phyloP scores from a whole-genome alignment of 1,140 invertebrate species.

The Caenorhabditis tropicalis region DNA sequence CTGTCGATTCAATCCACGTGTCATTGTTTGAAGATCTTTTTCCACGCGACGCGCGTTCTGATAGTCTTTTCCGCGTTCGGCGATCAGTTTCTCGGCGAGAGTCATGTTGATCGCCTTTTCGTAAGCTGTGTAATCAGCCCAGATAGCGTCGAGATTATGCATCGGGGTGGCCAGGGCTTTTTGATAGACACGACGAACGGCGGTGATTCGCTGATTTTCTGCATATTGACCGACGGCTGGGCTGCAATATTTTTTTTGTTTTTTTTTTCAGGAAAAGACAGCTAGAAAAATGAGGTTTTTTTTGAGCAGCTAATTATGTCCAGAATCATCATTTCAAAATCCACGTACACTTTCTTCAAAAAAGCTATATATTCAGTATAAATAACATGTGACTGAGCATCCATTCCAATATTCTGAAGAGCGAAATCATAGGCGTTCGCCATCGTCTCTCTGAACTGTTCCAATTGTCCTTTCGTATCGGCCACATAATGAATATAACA shows the following conservation, averaged over 20 bases:
- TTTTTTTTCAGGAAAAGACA: no score
- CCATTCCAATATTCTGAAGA: constrained; percentile 97
- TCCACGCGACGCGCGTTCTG: constrained; percentile 82
- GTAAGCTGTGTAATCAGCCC: constrained; percentile 88
- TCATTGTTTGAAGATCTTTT: constrained; percentile 85
- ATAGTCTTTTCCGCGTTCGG: constrained; percentile 89
- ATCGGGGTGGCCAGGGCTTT: constrained; percentile 94
- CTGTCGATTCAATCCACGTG: constrained; percentile 86
- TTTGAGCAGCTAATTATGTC: no score
- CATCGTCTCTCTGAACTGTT: constrained; percentile 89
- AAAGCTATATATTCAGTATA: constrained; percentile 89
- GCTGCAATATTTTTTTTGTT: no score
- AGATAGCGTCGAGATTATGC: constrained; percentile 93
- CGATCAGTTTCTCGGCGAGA: constrained; percentile 91
- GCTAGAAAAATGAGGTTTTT: neutral
- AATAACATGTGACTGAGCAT: constrained; percentile 75
- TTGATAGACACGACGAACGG: constrained; percentile 94
- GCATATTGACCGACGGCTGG: constrained; percentile 97
- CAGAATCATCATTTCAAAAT: no score
- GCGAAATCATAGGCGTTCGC: constrained; percentile 99
- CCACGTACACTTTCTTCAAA: constrained; percentile 84
- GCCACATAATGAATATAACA: constrained; percentile 94
- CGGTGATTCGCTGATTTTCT: constrained; percentile 98
- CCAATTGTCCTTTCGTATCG: constrained; percentile 69
- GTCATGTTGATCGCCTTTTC: constrained; percentile 92